Evolutionary conservation across 2,888 invertebrate genomes (phyloP), one percentile per base, ranked within the genome.

Genomic region (Polyommatus icarus): DNA sequence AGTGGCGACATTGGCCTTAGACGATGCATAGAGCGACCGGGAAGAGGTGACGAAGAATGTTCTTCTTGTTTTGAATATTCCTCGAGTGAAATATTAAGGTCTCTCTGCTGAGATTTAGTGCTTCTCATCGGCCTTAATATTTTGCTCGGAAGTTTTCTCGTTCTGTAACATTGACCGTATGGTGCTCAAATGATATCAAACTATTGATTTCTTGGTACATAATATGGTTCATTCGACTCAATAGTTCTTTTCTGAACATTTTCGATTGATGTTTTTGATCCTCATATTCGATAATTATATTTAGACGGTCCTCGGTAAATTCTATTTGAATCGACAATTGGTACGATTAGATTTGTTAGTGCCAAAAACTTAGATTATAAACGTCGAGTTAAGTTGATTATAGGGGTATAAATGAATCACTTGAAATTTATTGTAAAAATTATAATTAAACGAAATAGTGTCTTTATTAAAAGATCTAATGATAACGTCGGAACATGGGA

Each of bases 301-400:
- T 76, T 77, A 76, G 78, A 78, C 75, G 76, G 75, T 76, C 77
- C 71, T 80, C 81, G 79, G 76, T 76, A 4, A 79, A 79, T 81
- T 84, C 79, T 81, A 85, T 87, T 87, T 80, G 81, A 87, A 85
- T 80, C 85, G 84, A 85, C 85, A 83, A 88, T 90, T 86, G 84
- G 85, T 88, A 89, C 84, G 81, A 91, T 90, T 93, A 92, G 88
- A 90, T 92, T 90, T 91, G 86, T 93, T 93, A 92, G 93, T 94
- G 94, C 94, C 93, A 94, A 93, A 91, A 88, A 80, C 87, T 91
- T 91, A 90, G 87, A 87, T 90, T 29, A 90, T 91, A 91, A 89
- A 90, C 89, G 88, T 89, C 87, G 83, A 85, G 85, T 88, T 91
- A 92, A 91, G 92, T 92, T 93, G 87, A 87, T 91, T 88, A 89